Evolutionary conservation across 2,797 vertebrate genomes (phyloP).

Genomic region (Naso thynnoides): DNA sequence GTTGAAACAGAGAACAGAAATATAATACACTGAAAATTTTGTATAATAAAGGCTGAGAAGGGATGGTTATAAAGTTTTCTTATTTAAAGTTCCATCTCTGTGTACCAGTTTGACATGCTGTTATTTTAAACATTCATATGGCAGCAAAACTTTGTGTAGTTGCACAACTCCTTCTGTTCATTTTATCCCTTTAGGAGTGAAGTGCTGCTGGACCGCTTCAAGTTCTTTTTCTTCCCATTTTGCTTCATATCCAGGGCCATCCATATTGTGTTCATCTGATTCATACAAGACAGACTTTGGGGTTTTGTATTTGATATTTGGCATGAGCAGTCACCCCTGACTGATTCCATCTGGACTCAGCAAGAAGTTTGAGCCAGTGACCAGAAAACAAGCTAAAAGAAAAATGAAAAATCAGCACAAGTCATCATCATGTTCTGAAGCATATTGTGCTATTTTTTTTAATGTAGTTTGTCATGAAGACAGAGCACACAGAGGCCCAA

Average conservation of each 20-base stretch:
- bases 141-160: slow-evolving; percentile 19
- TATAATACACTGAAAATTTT: slow-evolving; percentile 27
- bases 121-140: slow-evolving; percentile 33
- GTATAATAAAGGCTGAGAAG: slow-evolving; percentile 11
- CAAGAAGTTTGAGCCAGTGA: slow-evolving; percentile 57
- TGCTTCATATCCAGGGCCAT: slow-evolving; percentile 42
- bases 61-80: not conserved
- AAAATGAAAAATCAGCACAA: slow-evolving; percentile 7
- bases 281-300: slow-evolving; percentile 63
- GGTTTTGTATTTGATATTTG: slow-evolving; percentile 67
- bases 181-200: slow-evolving; percentile 39
- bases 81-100: slow-evolving; percentile 9
- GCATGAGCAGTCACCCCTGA: slow-evolving; percentile 58
- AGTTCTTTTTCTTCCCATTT: slow-evolving; percentile 38
- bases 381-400: slow-evolving; percentile 19
- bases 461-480: slow-evolving; percentile 4
- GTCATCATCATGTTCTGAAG: slow-evolving; percentile 26
- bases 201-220: slow-evolving; percentile 20
- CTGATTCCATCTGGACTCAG: slow-evolving; percentile 79
- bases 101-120: not conserved
- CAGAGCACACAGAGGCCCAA: not conserved
- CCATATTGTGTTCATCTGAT: slow-evolving; percentile 69
- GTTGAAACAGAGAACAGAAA: slow-evolving; percentile 68
- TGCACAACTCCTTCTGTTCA: slow-evolving; percentile 38
- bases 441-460: slow-evolving; percentile 36